These are phyloP conservation scores for Ericerus pela DNA, from an alignment of 1,140 invertebrate genomes.

Conservation along the genomic window DNA sequence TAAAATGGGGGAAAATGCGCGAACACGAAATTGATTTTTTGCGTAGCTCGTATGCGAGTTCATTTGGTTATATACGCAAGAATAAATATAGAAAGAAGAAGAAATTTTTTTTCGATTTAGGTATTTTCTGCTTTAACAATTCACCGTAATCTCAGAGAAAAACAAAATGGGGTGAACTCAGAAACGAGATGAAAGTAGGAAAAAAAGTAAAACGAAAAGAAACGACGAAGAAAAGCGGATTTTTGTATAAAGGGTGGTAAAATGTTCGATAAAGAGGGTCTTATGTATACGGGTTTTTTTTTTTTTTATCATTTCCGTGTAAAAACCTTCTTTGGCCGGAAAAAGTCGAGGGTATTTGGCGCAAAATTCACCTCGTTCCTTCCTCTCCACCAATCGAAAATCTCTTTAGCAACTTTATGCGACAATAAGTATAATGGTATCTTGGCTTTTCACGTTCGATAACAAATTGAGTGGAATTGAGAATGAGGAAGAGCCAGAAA, in stretches of 20 bases:
- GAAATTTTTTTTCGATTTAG: no score
- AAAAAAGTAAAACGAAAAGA: neutral
- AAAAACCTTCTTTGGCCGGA: neutral
- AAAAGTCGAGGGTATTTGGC: neutral
- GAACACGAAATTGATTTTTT: no score
- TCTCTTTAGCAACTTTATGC: constrained; percentile 2
- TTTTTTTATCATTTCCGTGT: neutral
- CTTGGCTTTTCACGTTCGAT: neutral
- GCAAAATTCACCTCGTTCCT: neutral
- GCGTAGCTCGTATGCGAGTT: no score
- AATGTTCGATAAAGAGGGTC: neutral
- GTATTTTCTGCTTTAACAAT: no score
- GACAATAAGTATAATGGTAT: constrained; percentile 3
- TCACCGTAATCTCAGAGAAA: no score
- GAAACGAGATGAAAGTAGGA: no score
- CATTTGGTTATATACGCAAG: no score
- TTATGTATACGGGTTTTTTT: neutral
- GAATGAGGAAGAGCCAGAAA: no score
- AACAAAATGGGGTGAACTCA: neutral
- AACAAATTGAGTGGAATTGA: constrained; percentile 7
- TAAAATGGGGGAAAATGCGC: no score
- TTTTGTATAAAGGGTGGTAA: neutral
- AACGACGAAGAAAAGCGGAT: neutral
- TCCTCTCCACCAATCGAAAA: neutral
- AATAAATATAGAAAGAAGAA: no score